phyloP scores from a whole-genome alignment of 2,113 vertebrate genomes.

The Grammomys dolichurus region DNA sequence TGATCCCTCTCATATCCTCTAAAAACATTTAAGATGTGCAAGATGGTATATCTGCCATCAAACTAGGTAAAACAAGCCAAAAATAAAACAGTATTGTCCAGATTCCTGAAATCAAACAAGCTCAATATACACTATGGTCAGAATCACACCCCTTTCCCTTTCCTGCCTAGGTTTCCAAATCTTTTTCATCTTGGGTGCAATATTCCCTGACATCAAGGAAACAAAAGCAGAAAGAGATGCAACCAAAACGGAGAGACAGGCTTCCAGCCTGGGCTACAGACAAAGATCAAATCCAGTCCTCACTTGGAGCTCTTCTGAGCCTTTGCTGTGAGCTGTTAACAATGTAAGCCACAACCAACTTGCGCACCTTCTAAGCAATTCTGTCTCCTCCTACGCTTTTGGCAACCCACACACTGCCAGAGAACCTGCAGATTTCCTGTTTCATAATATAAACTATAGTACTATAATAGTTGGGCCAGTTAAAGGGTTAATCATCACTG shows the following conservation, averaged over 20 bases:
- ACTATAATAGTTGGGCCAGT: background rate
- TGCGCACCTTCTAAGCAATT: background rate
- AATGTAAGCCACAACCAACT: background rate
- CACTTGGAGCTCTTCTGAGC: background rate
- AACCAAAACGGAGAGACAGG: background rate
- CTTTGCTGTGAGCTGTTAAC: background rate
- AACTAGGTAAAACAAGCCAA: background rate
- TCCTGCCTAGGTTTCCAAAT: background rate
- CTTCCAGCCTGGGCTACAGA: fast-evolving
- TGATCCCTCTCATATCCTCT: background rate
- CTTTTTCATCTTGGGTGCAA: background rate
- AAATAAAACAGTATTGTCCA: background rate
- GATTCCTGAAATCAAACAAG: constrained; percentile 1
- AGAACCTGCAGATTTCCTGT: background rate
- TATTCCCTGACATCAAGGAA: background rate
- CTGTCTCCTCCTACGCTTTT: background rate
- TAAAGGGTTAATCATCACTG: background rate
- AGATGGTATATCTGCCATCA: background rate
- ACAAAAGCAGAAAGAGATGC: background rate
- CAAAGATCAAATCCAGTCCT: background rate
- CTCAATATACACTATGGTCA: background rate
- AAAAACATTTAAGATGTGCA: background rate
- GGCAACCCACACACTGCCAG: background rate
- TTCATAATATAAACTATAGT: background rate
- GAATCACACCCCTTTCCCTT: background rate